Conservation (phyloP, 2,888 invertebrate genomes). For the Gastrophysa polygoni region DNA sequence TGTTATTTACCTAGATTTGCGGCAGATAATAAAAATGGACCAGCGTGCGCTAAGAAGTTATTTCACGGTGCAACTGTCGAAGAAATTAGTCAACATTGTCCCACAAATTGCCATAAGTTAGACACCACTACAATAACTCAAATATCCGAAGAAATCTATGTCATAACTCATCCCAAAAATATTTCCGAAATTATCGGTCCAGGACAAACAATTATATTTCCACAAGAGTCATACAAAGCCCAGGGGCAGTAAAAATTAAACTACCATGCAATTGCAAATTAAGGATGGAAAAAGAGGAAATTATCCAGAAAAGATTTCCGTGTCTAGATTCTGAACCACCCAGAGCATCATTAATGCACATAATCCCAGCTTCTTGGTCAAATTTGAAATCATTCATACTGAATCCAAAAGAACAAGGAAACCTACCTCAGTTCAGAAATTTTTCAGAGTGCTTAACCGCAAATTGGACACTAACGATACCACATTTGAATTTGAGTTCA, state of each 20-base stretch:
- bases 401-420: constrained; percentile 7
- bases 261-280: constrained; percentile 26
- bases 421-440: constrained; percentile 1
- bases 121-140: constrained; percentile 25
- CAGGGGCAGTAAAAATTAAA: constrained; percentile 23
- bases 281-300: background rate
- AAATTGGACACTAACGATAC: constrained; percentile 14
- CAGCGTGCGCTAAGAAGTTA: constrained; percentile 28
- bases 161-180: constrained; percentile 27
- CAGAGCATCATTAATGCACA: constrained; percentile 9
- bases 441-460: constrained; percentile 4
- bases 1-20: constrained; percentile 33
- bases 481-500: constrained; percentile 9
- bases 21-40: constrained; percentile 24
- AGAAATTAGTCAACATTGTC: constrained; percentile 26
- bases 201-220: background rate
- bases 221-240: background rate
- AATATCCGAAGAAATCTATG: constrained; percentile 23
- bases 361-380: constrained; percentile 29
- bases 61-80: constrained; percentile 29
- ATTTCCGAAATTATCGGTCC: constrained; percentile 1
- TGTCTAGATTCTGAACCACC: constrained; percentile 5
- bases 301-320: constrained; percentile 27
- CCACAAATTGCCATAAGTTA: constrained; percentile 27
- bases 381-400: constrained; percentile 25